Evolutionary conservation across 2,113 vertebrate species (phyloP), one percentile per base, ranked within the genome.

Genomic region (Paradoxurus hermaphroditus): DNA sequence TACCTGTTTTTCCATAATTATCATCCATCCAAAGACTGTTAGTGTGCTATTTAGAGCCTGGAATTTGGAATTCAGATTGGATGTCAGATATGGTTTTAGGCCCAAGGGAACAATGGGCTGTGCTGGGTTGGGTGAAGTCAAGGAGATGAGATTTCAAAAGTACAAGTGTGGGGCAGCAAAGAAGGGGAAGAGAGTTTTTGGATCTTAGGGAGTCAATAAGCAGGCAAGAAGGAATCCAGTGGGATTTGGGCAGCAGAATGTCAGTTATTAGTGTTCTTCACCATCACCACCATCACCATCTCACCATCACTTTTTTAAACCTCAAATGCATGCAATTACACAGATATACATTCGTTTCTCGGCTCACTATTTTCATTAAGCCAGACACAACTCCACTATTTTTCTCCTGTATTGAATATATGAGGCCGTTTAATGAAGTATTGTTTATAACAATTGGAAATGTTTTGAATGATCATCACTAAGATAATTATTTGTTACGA

Each of bases 51-150:
- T 95, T 41, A 70, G 68, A 87, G 9, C 23, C 12, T 63, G n/a
- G 73, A 92, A 93, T 96, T 68, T 86, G n/a, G 81, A 93, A 39
- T 72, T 62, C 34, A 83, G 36, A 68, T 86, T 90, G 59, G 65
- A 90, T 31, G 63, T 91, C 41, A 92, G 51, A 86, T 86, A 63
- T 46, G 51, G 34, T 75, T 95, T 85, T 73, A 93, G 73, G 31
- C 65, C 49, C 4, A 82, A 51, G 67, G 73, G 11, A 86, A 90
- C 46, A 14, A n/a, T 39, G 75, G 21, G n/a, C 41, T 96, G 82
- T 27, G 16, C 41, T 67, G 4, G 46, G 29, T 14, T 59, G 39
- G 41, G 44, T 62, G 18, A 92, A 27, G 7, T 81, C 14, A 67
- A 68, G 18, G 56, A 78, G 41, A 44, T 23, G 7, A 77, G 27